Conservation (phyloP, 2,888 invertebrate genomes). For the Phortica okadai region DNA sequence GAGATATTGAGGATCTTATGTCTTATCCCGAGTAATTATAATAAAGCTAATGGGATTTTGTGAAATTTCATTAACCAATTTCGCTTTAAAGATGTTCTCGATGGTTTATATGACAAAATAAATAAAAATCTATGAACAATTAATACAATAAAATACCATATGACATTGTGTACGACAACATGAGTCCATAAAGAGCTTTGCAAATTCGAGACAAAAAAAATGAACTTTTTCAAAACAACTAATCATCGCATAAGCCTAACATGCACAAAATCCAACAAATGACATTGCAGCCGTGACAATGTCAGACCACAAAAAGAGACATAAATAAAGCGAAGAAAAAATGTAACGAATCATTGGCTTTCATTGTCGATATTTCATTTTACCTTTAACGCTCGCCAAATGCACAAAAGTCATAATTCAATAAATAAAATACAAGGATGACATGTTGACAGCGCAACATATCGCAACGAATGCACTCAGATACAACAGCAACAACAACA, state of each 20-base stretch:
- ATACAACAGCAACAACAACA: conserved; percentile 50
- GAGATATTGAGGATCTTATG: too few species aligned
- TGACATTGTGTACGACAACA: too few species aligned
- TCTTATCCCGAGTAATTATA: too few species aligned
- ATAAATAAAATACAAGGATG: conserved; percentile 72
- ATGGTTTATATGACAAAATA: too few species aligned
- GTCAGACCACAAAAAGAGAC: conserved; percentile 43
- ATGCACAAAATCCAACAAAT: conserved; percentile 26
- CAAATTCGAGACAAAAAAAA: too few species aligned
- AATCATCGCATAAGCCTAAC: background rate
- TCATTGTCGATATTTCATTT: conserved; percentile 2
- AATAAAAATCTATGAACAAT: too few species aligned
- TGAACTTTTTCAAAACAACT: background rate
- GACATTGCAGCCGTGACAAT: conserved; percentile 31
- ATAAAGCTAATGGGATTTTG: too few species aligned
- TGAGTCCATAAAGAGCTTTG: too few species aligned
- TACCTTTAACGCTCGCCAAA: conserved; percentile 11
- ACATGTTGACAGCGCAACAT: conserved; percentile 69
- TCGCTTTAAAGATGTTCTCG: too few species aligned
- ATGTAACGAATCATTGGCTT: background rate
- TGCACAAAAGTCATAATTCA: conserved; percentile 65
- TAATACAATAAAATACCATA: too few species aligned
- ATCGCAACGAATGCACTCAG: conserved; percentile 68
- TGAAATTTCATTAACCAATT: too few species aligned
- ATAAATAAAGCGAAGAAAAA: background rate